A percentile compares a stretch with the other conserved stretches of the same genome.
These are phyloP conservation scores for Megatriorchis doriae DNA, from an alignment of 2,113 vertebrate species.

Conservation along the genomic window DNA sequence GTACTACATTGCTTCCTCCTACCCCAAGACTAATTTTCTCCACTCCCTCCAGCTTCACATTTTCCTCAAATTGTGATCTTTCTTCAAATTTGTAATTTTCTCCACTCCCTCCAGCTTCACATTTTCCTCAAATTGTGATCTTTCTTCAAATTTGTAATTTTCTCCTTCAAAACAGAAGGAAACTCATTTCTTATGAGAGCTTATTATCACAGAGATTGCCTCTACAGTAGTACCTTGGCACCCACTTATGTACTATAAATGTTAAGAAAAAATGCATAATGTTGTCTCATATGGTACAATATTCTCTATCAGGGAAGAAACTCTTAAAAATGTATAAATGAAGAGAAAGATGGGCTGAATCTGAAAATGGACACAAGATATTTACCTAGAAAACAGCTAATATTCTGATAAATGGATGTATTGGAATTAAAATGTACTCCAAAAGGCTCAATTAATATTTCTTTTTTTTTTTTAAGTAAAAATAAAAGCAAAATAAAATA, in stretches of 20 bases:
- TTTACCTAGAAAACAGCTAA: neutral
- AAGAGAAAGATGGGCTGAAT: neutral
- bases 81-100: neutral
- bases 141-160: neutral
- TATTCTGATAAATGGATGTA: neutral
- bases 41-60: neutral
- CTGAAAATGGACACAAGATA: neutral
- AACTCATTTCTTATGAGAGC: neutral
- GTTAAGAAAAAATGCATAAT: neutral
- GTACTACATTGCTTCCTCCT: neutral
- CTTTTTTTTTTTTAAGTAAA: neutral
- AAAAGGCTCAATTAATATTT: neutral
- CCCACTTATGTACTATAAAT: neutral
- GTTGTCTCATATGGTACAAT: neutral
- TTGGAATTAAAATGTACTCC: neutral
- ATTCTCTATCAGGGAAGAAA: neutral
- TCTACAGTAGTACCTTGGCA: neutral
- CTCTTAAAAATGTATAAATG: neutral
- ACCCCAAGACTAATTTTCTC: neutral
- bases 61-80: neutral
- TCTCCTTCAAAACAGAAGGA: neutral
- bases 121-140: neutral
- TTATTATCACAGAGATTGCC: neutral
- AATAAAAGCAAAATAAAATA: neutral
- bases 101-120: neutral